Conservation (phyloP, 2,113 vertebrate species). For the Xerus inauris region DNA sequence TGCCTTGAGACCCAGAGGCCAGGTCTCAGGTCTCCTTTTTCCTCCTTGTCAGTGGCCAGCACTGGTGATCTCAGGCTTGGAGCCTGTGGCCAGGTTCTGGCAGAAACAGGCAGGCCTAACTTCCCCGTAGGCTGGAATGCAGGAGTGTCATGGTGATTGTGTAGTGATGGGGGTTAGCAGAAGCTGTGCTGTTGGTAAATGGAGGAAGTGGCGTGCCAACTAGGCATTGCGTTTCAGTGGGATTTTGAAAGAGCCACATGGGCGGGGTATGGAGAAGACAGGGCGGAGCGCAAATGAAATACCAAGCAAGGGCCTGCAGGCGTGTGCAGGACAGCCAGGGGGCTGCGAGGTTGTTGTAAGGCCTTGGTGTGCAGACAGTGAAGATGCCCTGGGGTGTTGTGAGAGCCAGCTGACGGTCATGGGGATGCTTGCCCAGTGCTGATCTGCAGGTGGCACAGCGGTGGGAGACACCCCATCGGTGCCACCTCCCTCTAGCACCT, state of each 20-base stretch:
- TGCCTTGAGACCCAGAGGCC: not conserved
- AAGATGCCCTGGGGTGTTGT: not conserved
- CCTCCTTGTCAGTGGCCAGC: no score
- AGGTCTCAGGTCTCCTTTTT: not conserved
- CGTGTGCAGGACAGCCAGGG: not conserved
- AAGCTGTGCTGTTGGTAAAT: not conserved
- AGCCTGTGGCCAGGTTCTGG: not conserved
- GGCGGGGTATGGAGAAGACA: no score
- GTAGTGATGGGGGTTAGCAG: not conserved
- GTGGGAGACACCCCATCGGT: not conserved
- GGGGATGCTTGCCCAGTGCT: not conserved
- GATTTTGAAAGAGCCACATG: no score
- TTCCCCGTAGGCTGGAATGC: not conserved
- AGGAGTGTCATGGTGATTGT: not conserved
- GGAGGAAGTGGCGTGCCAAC: not conserved
- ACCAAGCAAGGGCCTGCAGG: not conserved
- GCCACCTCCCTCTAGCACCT: accelerated
- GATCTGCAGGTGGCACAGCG: not conserved
- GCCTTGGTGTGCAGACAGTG: not conserved
- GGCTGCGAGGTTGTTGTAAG: no score
- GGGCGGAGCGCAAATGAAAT: not conserved
- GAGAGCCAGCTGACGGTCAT: not conserved
- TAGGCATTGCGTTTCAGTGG: not conserved
- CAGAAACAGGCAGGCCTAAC: no score
- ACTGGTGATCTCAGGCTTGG: not conserved